Base-by-base conservation (phyloP, 2,797 vertebrate genomes). In the Astyanax mexicanus region DNA sequence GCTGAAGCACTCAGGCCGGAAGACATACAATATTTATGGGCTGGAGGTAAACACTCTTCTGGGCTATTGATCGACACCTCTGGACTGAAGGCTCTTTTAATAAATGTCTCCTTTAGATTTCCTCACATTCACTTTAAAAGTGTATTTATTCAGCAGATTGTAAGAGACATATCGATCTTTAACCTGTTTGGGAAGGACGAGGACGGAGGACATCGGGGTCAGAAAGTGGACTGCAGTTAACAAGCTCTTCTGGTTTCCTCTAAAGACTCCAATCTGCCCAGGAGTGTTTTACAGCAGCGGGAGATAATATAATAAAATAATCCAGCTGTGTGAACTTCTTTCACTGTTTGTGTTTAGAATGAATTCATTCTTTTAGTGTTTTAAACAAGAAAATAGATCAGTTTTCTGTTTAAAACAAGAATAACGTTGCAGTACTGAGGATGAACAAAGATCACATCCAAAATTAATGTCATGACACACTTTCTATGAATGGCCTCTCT, bases 1-100 rank as follows among this genome's bases (percentile, higher is more conserved):
- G 27, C 58, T 57, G 47, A 60, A 52, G 61, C 17, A 47, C 55
- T 54, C 38, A 67, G 44, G 45, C 47, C 32, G 9, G 38, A 51
- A 57, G 68, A 27, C 49, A 55, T 72, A 38, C 45, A 54, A 49
- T 61, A 51, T 67, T 75, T 37, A 75, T 72, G 44, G 66, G 27
- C 42, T 67, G 69, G 38, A 67, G 19, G 52, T 72, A 67, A 51
- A 80, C 69, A 66, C 25, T 38, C 40, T 25, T 29, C 72, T 35
- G 40, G 17, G 61, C 55, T 45, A 60, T 38, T 58, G 72, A 57
- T 57, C 32, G 45, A 17, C 61, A 64, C 32, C 60, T 52, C 49
- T 3, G 49, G 25, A 75, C 35, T 23, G 32, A 80, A 64, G 47
- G 15, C 52, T 35, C 51, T 54, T 62, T 23, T 62, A 69, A 68